Evolutionary conservation across 2,113 vertebrate genomes (phyloP).

Genomic region (Trichechus manatus): DNA sequence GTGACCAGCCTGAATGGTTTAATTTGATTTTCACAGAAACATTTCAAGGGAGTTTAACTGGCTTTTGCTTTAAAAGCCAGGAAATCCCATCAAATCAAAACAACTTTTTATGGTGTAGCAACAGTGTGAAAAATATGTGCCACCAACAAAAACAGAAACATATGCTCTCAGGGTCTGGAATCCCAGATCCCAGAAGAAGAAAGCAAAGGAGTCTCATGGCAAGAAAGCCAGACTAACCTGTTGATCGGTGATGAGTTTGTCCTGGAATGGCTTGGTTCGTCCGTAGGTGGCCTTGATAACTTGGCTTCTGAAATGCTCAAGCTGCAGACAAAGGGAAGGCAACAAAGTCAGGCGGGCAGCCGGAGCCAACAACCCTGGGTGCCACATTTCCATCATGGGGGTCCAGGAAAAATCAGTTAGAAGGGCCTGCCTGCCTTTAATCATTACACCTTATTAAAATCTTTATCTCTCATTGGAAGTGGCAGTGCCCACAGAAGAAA

Average conservation of each 20-base stretch:
- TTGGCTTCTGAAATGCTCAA: conserved; percentile 85
- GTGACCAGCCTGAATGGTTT: not conserved
- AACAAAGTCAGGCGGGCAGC: not conserved
- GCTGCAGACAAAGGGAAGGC: conserved; percentile 75
- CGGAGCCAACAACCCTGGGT: rapidly evolving
- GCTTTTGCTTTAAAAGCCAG: conserved; percentile 71
- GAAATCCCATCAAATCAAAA: conserved; percentile 75
- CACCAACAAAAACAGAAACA: conserved; percentile 64
- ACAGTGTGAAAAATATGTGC: conserved; percentile 71
- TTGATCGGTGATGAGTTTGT: conserved; percentile 68
- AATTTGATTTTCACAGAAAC: conserved; percentile 38
- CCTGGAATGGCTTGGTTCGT: not conserved
- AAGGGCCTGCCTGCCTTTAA: rapidly evolving
- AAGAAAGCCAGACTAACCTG: conserved; percentile 81
- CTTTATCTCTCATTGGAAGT: rapidly evolving
- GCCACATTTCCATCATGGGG: rapidly evolving
- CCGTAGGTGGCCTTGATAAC: conserved; percentile 83
- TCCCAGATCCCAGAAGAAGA: not conserved
- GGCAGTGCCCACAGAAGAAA: not conserved
- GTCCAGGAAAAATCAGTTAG: rapidly evolving
- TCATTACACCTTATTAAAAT: rapidly evolving
- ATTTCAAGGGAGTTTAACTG: conserved; percentile 56
- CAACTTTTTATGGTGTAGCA: conserved; percentile 70
- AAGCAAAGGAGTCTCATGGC: rapidly evolving
- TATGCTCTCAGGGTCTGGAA: conserved; percentile 56